A percentile compares a stretch with the other conserved stretches of the same genome.
phyloP scores from a whole-genome alignment of 2,888 invertebrate genomes.

The Cephus rjabovi region DNA sequence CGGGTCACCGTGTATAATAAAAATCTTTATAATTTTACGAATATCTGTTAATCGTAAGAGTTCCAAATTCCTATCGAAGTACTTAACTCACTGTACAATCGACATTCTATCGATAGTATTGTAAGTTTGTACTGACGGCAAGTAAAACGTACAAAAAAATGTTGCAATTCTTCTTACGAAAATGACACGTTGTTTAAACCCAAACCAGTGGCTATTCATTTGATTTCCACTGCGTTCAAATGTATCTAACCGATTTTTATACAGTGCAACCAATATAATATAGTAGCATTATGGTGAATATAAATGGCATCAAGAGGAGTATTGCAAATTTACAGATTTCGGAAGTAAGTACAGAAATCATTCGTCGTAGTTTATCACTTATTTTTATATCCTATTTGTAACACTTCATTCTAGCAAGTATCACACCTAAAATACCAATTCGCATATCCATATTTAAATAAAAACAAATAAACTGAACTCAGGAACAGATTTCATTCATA shows the following conservation, averaged over 20 bases:
- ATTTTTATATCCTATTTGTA: not conserved
- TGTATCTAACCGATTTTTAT: not conserved
- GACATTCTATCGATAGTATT: slow-evolving; percentile 12
- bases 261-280: not conserved
- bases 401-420: not conserved
- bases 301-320: not conserved
- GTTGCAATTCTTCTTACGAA: not conserved
- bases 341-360: not conserved
- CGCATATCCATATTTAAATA: not conserved
- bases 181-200: not conserved
- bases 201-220: not conserved
- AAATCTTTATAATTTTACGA: slow-evolving; percentile 5
- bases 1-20: not conserved
- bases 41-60: not conserved
- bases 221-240: not conserved
- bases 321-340: not conserved
- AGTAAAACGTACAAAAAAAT: slow-evolving; percentile 1
- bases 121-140: slow-evolving; percentile 18
- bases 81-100: slow-evolving; percentile 7
- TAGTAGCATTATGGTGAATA: not conserved
- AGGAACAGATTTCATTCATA: not conserved
- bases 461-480: not conserved
- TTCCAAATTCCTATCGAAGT: not conserved
- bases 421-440: not conserved
- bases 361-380: not conserved